Base-by-base conservation (phyloP, 2,888 invertebrate species). In the Muscina levida region DNA sequence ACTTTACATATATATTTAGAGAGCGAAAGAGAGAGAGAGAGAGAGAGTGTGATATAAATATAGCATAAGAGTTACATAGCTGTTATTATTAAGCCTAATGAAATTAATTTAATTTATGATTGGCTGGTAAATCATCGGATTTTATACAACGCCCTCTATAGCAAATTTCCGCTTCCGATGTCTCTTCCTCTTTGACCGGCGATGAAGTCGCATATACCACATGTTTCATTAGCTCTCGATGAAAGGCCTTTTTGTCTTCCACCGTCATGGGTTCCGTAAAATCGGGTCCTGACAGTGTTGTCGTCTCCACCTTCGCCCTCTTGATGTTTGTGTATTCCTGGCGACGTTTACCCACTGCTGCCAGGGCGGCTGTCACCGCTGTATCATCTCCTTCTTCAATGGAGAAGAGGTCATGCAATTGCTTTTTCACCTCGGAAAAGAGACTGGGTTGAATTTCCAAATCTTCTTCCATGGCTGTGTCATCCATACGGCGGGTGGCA, bases 101-200 rank as follows among this genome's bases (percentile, higher is more conserved):
- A 53, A 59, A 67, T 86, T 87, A 90, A 84, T 89, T 88, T 84
- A 89, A 85, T 85, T 89, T 89, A 85, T 89, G 89, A 79, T 89
- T 89, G 79, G 88, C 82, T 74, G 89, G 89, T 84, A 89, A 85
- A 85, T 89, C 89, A 73, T 89, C 89, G 71, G 93, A 92, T 91
- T 96, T 96, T 82, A 96, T 93, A 89, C 97, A 97, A 87, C 94
- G 94, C 13, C 97, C 97, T 87, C 95, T 93, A 89, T 95, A 97
- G 87, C 97, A 97, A 82, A 97, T 97, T 91, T 96, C 96, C 42
- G 96, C 96, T 92, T 96, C 96, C 84, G 96, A 95, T 13, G 96
- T 95, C 89, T 95, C 95, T 19, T 96, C 96, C 89, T 95, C 95
- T 19, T 96, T 96, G 1, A 95, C 95, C 1, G 95, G 95, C 0